A percentile compares a stretch with the other conserved stretches of the same genome.
Evolutionary conservation across 2,888 invertebrate species (phyloP).

Genomic region (Ischnus inquisitorius): DNA sequence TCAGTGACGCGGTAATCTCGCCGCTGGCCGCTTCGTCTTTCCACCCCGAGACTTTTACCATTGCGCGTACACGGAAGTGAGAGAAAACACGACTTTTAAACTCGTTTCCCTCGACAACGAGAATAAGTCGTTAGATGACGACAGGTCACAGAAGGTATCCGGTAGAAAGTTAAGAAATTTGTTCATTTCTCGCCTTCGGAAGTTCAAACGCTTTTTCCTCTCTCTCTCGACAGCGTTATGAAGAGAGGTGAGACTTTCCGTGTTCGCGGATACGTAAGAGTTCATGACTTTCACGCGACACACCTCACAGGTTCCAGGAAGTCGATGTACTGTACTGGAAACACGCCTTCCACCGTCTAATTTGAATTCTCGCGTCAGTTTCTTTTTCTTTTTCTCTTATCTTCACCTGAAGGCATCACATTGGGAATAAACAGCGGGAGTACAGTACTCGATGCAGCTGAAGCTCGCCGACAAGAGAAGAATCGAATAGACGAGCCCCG

Average conservation of each 20-base stretch:
- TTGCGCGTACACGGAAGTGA: conserved; percentile 31
- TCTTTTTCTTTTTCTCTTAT: conserved; percentile 17
- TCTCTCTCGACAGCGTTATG: background rate
- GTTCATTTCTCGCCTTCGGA: conserved; percentile 47
- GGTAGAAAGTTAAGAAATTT: conserved; percentile 51
- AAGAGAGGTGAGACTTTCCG: conserved; percentile 7
- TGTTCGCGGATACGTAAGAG: conserved; percentile 15
- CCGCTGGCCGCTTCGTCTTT: background rate
- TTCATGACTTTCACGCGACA: conserved; percentile 10
- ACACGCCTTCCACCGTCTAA: conserved; percentile 23
- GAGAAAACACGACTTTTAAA: conserved; percentile 60
- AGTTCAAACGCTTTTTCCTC: conserved; percentile 17
- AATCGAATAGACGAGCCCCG: conserved; percentile 39
- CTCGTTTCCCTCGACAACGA: conserved; percentile 38
- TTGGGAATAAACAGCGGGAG: conserved; percentile 13
- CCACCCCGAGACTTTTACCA: conserved; percentile 17
- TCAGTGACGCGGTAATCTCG: conserved; percentile 12
- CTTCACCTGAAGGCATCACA: conserved; percentile 25
- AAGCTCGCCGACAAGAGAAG: conserved; percentile 50
- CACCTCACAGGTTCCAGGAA: conserved; percentile 26
- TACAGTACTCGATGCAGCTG: background rate
- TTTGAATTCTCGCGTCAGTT: conserved; percentile 4
- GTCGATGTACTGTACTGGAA: conserved; percentile 39
- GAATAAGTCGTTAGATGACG: conserved; percentile 28
- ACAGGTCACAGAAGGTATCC: conserved; percentile 2